Evolutionary conservation across 2,888 invertebrate genomes (phyloP), one percentile per base, ranked within the genome.

Genomic region (Esperia sulphurella): DNA sequence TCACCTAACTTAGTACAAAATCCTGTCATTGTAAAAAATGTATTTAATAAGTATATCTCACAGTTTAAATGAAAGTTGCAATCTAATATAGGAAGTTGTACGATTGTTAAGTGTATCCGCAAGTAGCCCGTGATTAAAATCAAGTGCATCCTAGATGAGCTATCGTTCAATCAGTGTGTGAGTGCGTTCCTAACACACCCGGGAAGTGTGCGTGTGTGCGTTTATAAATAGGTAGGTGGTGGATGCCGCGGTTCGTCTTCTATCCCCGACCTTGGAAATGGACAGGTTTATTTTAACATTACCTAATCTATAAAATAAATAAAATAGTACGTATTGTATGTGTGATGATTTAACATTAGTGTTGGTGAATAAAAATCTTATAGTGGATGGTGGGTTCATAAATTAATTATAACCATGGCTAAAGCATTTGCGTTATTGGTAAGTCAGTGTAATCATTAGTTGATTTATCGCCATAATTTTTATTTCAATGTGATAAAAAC

Each of bases 181-280:
- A 21, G 31, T 40, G 45, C 28, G 63, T 59, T 66, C 51, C 49
- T 47, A 46, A 43, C 51, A 45, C 51, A 54, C 53, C 55, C 54
- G 48, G 63, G 66, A 70, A 66, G 68, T 63, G 71, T 71, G 57
- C 43, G 50, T 65, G 78, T 83, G 80, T 81, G 84, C 60, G 82
- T 83, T 81, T 83, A 85, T 88, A 88, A 81, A 88, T 86, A 88
- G 77, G 75, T 78, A 68, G 72, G 83, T 77, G 75, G 68, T 79
- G 73, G 71, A 58, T 65, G 61, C 55, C 55, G 58, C 68, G 65
- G 58, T 55, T 64, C 75, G 81, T 84, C 83, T 85, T 86, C 72
- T 69, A 71, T 69, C 67, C 63, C 65, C 83, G 75, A 83, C 85
- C 86, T 89, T 87, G 87, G 79, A 75, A 78, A 80, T 86, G 87